Conservation (phyloP, 2,113 vertebrate species). For the Capra hircus region DNA sequence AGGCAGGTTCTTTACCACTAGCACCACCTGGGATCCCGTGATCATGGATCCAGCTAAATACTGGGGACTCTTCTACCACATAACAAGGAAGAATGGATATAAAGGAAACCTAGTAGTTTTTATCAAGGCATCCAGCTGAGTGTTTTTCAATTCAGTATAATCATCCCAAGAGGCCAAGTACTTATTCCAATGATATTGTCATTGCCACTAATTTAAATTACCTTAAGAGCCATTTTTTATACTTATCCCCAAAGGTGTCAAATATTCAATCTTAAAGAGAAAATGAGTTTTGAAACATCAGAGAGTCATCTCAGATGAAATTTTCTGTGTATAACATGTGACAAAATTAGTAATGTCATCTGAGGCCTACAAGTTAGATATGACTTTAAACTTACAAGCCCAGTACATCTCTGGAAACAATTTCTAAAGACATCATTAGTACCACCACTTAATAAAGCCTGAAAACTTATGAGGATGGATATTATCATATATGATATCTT, state of each 20-base stretch:
- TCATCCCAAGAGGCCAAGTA: not conserved
- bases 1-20: not conserved
- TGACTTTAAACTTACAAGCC: not conserved
- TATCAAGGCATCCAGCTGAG: not conserved
- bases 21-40: not conserved
- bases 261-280: not conserved
- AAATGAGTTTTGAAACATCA: not conserved
- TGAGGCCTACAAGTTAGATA: not conserved
- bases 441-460: not conserved
- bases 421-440: not conserved
- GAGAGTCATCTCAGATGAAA: not conserved
- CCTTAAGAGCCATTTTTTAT: not conserved
- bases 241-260: not conserved
- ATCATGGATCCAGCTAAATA: not conserved
- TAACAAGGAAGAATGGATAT: not conserved
- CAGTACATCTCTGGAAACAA: not conserved
- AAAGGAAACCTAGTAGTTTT: not conserved
- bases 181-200: not conserved
- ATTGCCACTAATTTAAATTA: not conserved
- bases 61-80: not conserved
- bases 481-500: not conserved
- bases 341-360: not conserved
- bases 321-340: not conserved
- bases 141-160: not conserved
- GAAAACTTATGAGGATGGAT: not conserved